A percentile compares a stretch with the other conserved stretches of the same genome.
Evolutionary conservation across 2,888 invertebrate species (phyloP).

Genomic region (Ametastegia equiseti): DNA sequence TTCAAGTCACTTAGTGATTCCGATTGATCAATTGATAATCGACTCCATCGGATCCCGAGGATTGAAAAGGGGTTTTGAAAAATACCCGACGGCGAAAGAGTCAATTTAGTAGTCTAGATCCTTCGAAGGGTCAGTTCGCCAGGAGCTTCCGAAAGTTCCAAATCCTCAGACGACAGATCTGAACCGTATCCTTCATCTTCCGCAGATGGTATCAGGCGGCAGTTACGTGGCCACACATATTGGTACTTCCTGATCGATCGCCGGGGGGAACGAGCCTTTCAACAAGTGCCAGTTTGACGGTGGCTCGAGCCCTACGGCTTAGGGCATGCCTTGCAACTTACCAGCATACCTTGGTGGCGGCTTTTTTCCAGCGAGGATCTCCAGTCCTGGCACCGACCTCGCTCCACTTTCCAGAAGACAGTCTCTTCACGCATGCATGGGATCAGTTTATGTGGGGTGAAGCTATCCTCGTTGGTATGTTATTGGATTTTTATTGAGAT

Average conservation of each 20-base stretch:
- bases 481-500: not conserved
- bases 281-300: constrained; percentile 51
- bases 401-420: constrained; percentile 56
- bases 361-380: constrained; percentile 50
- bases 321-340: constrained; percentile 57
- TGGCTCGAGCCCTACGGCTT: constrained; percentile 53
- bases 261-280: constrained; percentile 55
- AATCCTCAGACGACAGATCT: not conserved
- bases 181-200: not conserved
- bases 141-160: too few relatives aligned
- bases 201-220: constrained; percentile 61
- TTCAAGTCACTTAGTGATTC: too few relatives aligned
- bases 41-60: too few relatives aligned
- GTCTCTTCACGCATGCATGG: constrained; percentile 45
- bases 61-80: too few relatives aligned
- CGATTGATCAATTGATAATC: too few relatives aligned
- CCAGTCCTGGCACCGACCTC: constrained; percentile 58
- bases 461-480: constrained; percentile 60
- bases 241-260: constrained; percentile 56
- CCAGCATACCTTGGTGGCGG: constrained; percentile 55
- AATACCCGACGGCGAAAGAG: too few relatives aligned
- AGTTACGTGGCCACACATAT: constrained; percentile 58
- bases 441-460: constrained; percentile 63
- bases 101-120: too few relatives aligned
- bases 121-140: too few relatives aligned